Evolutionary conservation across 2,113 vertebrate genomes (phyloP).

Genomic region (Rhipidura dahli): DNA sequence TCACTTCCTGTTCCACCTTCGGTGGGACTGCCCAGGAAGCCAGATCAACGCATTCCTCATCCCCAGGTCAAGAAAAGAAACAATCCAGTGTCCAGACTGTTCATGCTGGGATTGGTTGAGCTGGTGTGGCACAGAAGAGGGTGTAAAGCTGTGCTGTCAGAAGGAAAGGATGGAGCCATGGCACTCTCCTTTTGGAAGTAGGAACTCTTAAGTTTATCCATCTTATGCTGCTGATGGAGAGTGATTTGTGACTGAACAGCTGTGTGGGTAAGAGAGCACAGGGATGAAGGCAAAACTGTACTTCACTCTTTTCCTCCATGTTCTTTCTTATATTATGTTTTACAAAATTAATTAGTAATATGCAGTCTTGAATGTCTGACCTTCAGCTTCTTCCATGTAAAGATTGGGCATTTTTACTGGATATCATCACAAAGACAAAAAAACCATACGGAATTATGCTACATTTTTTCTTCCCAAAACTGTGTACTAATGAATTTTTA

Average conservation of each 20-base stretch:
- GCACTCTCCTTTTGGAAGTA: not conserved
- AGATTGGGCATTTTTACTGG: not conserved
- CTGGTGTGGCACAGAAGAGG: not conserved
- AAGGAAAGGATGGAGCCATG: not conserved
- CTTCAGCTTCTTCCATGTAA: not conserved
- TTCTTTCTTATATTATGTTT: not conserved
- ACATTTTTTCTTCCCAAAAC: not conserved
- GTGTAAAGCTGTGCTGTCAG: not conserved
- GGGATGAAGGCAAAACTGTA: not conserved
- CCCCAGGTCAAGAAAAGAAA: not conserved
- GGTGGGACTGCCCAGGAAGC: not conserved
- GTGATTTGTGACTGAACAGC: not conserved
- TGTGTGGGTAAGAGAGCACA: not conserved
- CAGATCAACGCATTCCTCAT: not conserved
- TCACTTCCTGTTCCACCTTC: not conserved
- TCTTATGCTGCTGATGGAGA: not conserved
- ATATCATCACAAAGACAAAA: not conserved
- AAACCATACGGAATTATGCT: not conserved
- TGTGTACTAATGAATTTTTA: not conserved
- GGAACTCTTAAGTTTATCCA: not conserved
- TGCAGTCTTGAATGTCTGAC: not conserved
- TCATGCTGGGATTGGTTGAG: not conserved
- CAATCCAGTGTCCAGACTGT: rapidly evolving
- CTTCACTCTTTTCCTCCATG: not conserved
- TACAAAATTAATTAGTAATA: not conserved